Evolutionary conservation across 2,888 invertebrate species (phyloP), one percentile per base, ranked within the genome.

Genomic region (Augochlorella aurata): DNA sequence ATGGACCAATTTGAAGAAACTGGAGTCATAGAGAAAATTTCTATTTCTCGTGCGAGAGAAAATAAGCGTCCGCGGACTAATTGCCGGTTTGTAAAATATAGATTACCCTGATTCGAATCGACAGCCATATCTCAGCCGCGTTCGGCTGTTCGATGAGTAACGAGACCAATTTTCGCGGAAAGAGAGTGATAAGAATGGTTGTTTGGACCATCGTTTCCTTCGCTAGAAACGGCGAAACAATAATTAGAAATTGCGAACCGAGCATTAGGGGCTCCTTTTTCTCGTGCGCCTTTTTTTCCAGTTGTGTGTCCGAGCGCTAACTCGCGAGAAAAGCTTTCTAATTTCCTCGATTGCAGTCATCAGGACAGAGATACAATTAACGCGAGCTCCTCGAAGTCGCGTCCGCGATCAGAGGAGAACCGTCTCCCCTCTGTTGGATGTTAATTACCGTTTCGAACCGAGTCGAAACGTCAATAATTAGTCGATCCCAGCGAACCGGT

Each of bases 401-500:
- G 29, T 29, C 8, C 61, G 12, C 4, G n/a, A 49, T 38, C 12
- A 21, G 21, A 54, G 73, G 38, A 16, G 38, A 38, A 9, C 7
- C n/a, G 14, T 50, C 8, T 44, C 29, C 10, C 44, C 44, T 1
- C n/a, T n/a, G 49, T 29, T 29, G 24, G 58, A 65, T 73, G 21
- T 54, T 54, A 21, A 54, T 54, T 54, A 50, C 21, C 45, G 29
- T 49, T 14, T 21, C 3, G 61, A 12, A 12, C 18, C 0, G 65
- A 50, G n/a, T n/a, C 61, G 77, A 21, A 73, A 47, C 16, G 29
- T 75, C 77, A 45, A 74, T 77, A 81, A 81, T 75, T 75, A 73
- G 50, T 68, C 47, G 38, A 75, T 75, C 72, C 52, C 70, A 29
- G 45, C 68, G 65, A 47, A 38, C 24, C 61, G 61, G 61, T 61